phyloP scores from a whole-genome alignment of 2,797 vertebrate species.

The Rhadinocentrus ornatus region DNA sequence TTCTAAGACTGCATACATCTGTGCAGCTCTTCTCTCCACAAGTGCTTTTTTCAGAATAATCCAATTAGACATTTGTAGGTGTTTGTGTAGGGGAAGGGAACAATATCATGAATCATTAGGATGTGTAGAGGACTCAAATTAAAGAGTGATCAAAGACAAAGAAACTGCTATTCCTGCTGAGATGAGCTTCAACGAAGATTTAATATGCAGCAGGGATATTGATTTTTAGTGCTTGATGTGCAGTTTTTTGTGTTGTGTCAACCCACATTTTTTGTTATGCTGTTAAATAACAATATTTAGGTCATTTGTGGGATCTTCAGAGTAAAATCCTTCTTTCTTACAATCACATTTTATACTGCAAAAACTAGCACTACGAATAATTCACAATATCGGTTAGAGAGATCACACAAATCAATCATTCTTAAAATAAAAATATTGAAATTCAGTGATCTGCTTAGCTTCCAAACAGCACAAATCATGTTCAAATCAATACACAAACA shows the following conservation, averaged over 20 bases:
- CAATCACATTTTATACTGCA: too few species aligned
- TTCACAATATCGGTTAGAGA: not conserved
- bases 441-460: not conserved
- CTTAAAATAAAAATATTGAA: not conserved
- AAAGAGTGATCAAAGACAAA: not conserved
- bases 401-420: not conserved
- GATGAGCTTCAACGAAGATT: not conserved
- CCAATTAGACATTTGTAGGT: conserved; percentile 58
- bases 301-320: too few species aligned
- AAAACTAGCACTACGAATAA: too few species aligned
- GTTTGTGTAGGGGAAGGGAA: conserved; percentile 30
- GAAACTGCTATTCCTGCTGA: not conserved
- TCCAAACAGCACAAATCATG: not conserved
- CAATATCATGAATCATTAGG: conserved; percentile 18
- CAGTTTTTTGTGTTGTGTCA: not conserved
- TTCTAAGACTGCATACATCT: conserved; percentile 59
- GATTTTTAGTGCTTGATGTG: not conserved
- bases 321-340: too few species aligned
- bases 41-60: conserved; percentile 67
- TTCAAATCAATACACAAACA: not conserved
- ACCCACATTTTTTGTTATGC: not conserved
- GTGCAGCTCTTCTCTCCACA: conserved; percentile 55
- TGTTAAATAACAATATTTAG: not conserved
- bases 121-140: not conserved
- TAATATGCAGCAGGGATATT: conserved; percentile 1